A percentile compares a stretch with the other conserved stretches of the same genome.
phyloP scores from a whole-genome alignment of 2,797 vertebrate species.

The Lagocephalus sceleratus region DNA sequence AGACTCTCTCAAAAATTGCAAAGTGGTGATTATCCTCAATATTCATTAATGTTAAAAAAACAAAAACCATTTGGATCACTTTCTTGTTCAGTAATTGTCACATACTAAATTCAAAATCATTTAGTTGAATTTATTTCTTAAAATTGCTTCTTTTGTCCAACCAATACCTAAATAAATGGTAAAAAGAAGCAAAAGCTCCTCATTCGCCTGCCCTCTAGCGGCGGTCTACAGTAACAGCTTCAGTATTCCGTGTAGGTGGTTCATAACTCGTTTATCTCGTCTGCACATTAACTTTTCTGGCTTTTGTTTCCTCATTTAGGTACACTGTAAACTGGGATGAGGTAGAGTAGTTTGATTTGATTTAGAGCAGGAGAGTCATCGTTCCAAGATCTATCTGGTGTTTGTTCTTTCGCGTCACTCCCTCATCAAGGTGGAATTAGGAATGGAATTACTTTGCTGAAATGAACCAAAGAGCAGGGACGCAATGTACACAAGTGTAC shows the following conservation, averaged over 20 bases:
- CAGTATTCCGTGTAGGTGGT: too few species aligned
- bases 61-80: too few species aligned
- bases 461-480: constrained; percentile 22
- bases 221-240: neutral
- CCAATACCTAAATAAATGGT: too few species aligned
- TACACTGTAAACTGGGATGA: neutral
- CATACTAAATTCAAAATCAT: too few species aligned
- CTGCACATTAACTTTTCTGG: too few species aligned
- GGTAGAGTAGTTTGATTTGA: constrained; percentile 1
- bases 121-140: too few species aligned
- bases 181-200: too few species aligned
- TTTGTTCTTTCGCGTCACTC: constrained; percentile 23
- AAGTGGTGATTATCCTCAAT: neutral
- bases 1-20: neutral
- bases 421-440: constrained; percentile 23
- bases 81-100: too few species aligned
- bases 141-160: too few species aligned
- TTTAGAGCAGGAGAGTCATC: constrained; percentile 13
- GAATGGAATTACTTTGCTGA: constrained; percentile 14
- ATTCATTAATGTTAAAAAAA: neutral
- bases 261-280: too few species aligned
- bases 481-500: constrained; percentile 5
- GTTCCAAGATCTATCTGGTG: constrained; percentile 30
- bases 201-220: too few species aligned
- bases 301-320: too few species aligned